phyloP scores from a whole-genome alignment of 2,797 vertebrate genomes.

The Semaprochilodus insignis region DNA sequence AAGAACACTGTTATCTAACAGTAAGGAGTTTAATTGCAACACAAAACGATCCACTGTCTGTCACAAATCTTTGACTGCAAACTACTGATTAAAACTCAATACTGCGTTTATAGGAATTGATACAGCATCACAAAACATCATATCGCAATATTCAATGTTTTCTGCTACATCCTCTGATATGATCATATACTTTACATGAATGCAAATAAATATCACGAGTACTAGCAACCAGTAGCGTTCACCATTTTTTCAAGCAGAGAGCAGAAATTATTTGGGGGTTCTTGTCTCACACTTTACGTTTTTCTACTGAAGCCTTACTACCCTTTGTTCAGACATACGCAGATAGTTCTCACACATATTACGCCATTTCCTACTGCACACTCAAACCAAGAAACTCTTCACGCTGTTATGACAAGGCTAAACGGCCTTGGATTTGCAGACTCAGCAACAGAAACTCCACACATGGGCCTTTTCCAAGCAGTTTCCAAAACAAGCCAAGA shows the following conservation, averaged over 20 bases:
- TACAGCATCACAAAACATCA: too few relatives aligned
- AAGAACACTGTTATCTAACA: too few relatives aligned
- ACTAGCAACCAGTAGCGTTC: neutral
- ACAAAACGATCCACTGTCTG: too few relatives aligned
- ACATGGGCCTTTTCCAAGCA: neutral
- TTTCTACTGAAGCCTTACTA: neutral
- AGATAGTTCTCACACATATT: neutral
- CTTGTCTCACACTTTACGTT: too few relatives aligned
- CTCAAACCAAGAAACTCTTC: constrained; percentile 26
- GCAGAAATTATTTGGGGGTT: neutral
- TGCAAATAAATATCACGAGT: too few relatives aligned
- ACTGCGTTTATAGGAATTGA: too few relatives aligned
- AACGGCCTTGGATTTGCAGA: neutral
- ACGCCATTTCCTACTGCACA: constrained; percentile 11
- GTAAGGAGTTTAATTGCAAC: too few relatives aligned
- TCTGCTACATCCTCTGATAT: too few relatives aligned
- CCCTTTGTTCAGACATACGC: neutral
- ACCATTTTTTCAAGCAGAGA: neutral
- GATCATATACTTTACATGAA: too few relatives aligned
- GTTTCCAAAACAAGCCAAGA: constrained; percentile 5
- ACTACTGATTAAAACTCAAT: too few relatives aligned
- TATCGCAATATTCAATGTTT: too few relatives aligned
- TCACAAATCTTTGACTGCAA: too few relatives aligned
- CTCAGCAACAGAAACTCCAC: neutral
- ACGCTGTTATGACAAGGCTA: constrained; percentile 7